These are phyloP conservation scores for Mimachlamys varia DNA, from an alignment of 2,888 invertebrate genomes.

Conservation along the genomic window DNA sequence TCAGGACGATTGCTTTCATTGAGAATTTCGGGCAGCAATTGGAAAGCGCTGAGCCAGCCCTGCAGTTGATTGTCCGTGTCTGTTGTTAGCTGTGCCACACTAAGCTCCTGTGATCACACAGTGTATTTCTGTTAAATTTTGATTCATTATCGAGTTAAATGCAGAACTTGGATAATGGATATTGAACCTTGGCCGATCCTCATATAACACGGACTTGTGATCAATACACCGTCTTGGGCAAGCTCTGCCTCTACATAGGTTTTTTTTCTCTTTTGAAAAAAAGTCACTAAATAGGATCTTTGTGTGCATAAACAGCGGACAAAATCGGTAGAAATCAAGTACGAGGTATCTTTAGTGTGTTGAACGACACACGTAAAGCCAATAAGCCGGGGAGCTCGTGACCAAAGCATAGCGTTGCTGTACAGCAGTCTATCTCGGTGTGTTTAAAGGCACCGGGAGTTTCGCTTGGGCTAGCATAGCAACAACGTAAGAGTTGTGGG, in stretches of 20 bases:
- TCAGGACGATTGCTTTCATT: constrained; percentile 12
- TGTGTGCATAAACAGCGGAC: constrained; percentile 30
- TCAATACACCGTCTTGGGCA: neutral
- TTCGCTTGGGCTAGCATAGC: constrained; percentile 21
- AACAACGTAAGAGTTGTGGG: neutral
- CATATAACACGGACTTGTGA: neutral
- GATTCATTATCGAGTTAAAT: constrained; percentile 36
- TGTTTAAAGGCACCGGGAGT: constrained; percentile 34
- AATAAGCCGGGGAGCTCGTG: constrained; percentile 9
- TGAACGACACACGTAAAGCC: constrained; percentile 19
- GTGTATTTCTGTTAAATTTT: constrained; percentile 15
- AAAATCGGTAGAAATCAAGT: constrained; percentile 31
- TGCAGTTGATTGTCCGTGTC: neutral
- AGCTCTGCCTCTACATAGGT: neutral
- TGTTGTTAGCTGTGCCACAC: neutral
- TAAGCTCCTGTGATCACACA: neutral
- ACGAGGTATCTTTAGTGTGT: neutral
- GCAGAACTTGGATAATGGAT: neutral
- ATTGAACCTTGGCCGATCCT: neutral
- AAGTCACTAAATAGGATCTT: neutral
- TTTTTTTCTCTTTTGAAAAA: neutral
- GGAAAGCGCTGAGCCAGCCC: neutral
- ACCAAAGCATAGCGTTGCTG: neutral
- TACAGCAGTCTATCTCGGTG: neutral
- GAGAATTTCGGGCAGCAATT: neutral